Percentiles rank a stretch among this genome's conserved stretches.
Conservation (phyloP, 2,888 invertebrate genomes). For the Autographa gamma region DNA sequence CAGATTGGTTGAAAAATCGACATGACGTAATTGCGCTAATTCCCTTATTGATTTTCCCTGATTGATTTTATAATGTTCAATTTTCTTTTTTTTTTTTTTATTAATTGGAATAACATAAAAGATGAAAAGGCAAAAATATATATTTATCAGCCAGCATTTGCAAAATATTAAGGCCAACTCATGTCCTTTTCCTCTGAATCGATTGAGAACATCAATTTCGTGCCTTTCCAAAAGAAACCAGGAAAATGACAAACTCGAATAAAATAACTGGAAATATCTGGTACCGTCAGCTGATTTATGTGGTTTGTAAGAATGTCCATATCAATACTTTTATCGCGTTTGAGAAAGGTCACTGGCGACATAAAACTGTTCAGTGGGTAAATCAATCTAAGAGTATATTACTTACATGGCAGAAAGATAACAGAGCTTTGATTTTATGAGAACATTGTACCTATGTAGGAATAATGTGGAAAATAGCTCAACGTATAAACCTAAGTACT, state of each 20-base stretch:
- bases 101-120: too few relatives aligned
- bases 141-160: too few relatives aligned
- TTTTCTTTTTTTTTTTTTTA: too few relatives aligned
- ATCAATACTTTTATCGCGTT: constrained; percentile 30
- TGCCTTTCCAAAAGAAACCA: not conserved
- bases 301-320: not conserved
- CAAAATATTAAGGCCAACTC: not conserved
- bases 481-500: not conserved
- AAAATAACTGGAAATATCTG: constrained; percentile 5
- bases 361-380: constrained; percentile 35
- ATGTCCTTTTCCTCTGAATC: not conserved
- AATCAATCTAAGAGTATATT: constrained; percentile 20
- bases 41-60: too few relatives aligned
- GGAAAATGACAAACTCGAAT: not conserved
- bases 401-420: constrained; percentile 10
- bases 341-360: constrained; percentile 17
- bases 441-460: not conserved
- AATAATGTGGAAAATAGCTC: not conserved
- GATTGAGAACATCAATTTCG: not conserved
- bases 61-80: too few relatives aligned
- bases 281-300: constrained; percentile 1
- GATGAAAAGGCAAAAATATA: too few relatives aligned
- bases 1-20: too few relatives aligned
- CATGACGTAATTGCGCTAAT: too few relatives aligned
- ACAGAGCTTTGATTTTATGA: not conserved